Base-by-base conservation (phyloP, 2,888 invertebrate genomes). In the Lycaena phlaeas region DNA sequence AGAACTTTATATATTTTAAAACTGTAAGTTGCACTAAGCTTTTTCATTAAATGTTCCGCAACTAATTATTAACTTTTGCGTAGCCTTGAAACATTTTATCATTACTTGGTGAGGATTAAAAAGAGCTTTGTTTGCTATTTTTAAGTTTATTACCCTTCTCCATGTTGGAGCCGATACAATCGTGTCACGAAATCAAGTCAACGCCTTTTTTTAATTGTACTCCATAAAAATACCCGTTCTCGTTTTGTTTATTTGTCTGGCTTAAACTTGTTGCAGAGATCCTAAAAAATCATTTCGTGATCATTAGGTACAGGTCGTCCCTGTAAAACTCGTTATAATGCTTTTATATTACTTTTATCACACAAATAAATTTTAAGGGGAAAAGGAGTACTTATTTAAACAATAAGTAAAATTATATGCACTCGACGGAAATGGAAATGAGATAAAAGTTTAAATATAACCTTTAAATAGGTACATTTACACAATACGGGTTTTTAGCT, bases 181-280 rank as follows among this genome's bases (percentile, higher is more conserved):
- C 34, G 34, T 34, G 34, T 34, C 34, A 34, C 34, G 34, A 22
- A 34, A 34, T 34, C 22, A 34, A 34, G 34, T 34, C 34, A 18
- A 34, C 34, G 34, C 34, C 22, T 34, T 34, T 34, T 34, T 34
- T 34, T 34, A 34, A 34, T 34, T 18, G 34, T 18, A 22, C 34
- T 34, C 34, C 15, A 34, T 12, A 34, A 34, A 34, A 31, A 34
- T 18, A 34, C 34, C 12, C 22, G 34, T 34, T 34, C 22, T 22
- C 34, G 18, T 7, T 34, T 22, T 34, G 34, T 34, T 34, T 34
- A 34, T 34, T 34, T 34, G 34, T 34, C 34, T 7, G 7, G 12
- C 18, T 12, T 11, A 12, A 34, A 34, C 34, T 34, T 18, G 34
- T 34, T 18, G 34, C 34, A 9, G 18, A 18, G 34, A 34, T 34